Base-by-base conservation (phyloP, 2,113 vertebrate genomes). In the Pelobates fuscus region DNA sequence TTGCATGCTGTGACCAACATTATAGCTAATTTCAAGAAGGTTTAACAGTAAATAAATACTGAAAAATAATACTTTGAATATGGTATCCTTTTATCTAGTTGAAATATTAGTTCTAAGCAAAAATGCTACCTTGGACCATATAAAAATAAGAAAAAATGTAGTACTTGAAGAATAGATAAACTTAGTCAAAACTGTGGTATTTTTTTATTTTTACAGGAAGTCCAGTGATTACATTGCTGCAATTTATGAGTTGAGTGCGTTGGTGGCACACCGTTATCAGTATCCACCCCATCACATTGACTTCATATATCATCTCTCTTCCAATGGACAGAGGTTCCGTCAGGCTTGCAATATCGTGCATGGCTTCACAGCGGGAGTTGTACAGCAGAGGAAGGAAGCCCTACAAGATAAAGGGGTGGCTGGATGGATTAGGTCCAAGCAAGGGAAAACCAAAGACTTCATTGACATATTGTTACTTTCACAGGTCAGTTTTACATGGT, bases 391-490 rank as follows among this genome's bases (percentile, higher is more conserved):
- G 10, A 86, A 88, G 2, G 25, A 0, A 1, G 77, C 78, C 0
- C 85, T 96, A 0, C 0, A 2, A 23, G 29, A 32, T 8, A 84
- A 86, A 21, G 85, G 78, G 18, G 46, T 62, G 0, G 79, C 85
- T 27, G 81, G 83, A 37, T 83, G 80, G 75, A 63, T 84, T 5
- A 75, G 80, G 2, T 55, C 82, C 11, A 83, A 82, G 71, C 88
- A 20, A 41, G 93, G 84, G 70, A 92, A 84, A 65, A 86, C 82
- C 1, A 79, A 88, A 70, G 92, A 95, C 70, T 96, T 98, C 80
- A 93, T 97, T 0, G 95, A 97, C 26, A 84, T 97, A 15, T 85
- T 98, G 44, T 88, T 98, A 24, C 82, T 94, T 15, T 78, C 94
- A 17, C 90, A 86, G 90, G 96, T 93, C 5, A n/a, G n/a, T n/a